Evolutionary conservation across 1,140 invertebrate species (phyloP), one percentile per base, ranked within the genome.

Genomic region (Steinernema feltiae): DNA sequence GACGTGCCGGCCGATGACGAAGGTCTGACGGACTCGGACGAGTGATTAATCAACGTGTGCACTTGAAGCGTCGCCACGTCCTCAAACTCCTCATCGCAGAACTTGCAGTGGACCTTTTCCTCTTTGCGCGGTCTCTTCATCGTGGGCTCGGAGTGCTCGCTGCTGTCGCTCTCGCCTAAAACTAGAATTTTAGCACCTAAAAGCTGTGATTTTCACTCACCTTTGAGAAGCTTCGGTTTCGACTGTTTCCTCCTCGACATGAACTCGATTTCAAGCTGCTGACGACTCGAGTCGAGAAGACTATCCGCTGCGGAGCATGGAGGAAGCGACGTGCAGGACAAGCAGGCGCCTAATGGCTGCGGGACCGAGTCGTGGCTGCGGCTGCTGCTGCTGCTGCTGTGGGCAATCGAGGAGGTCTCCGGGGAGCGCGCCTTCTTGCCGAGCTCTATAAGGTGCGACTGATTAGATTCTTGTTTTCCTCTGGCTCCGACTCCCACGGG

Each of bases 401-500:
- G n/a, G n/a, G n/a, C n/a, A n/a, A n/a, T n/a, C n/a, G n/a, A n/a
- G n/a, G n/a, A 7, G 24, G 7, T 63, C 53, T 21, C 53, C 12
- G 24, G 53, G 53, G 53, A 63, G 2, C 3, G 53, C 24, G 53
- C 53, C 24, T 27, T 63, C 53, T 63, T n/a, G 53, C 53, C 15
- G 24, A 21, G 15, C 53, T 63, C 53, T 63, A 63, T 63, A 63
- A 63, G 53, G 53, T 63, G 53, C 53, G 53, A 63, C 53, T 63
- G 53, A 63, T 63, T 63, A 63, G 53, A 63, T 63, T 63, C 53
- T 63, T 63, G 53, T 63, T 63, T 63, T 63, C 53, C 53, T 63
- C 53, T 7, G 53, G 53, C 53, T 63, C 53, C 53, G 24, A 15
- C 15, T 63, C 53, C 53, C 53, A n/a, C 3, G 53, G 53, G 53